A percentile compares a stretch with the other conserved stretches of the same genome.
Conservation (phyloP, 2,888 invertebrate species). For the Drosophila rubida region DNA sequence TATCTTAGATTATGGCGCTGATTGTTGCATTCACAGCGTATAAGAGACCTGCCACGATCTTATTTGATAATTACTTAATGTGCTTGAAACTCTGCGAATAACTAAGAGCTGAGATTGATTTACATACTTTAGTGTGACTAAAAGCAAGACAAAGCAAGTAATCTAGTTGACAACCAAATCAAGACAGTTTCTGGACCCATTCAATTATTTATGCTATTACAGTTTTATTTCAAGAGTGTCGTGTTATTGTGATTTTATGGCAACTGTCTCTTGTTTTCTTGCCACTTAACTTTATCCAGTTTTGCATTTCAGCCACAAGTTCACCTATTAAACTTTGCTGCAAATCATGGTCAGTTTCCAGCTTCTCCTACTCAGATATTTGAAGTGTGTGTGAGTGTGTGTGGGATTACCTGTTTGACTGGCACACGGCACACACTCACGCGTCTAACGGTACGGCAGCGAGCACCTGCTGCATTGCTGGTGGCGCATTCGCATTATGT, state of each 20-base stretch:
- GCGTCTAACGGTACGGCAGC: conserved; percentile 61
- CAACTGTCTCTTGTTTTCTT: conserved; percentile 8
- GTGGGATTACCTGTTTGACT: conserved; percentile 57
- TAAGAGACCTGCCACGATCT: not conserved
- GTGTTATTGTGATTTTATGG: conserved; percentile 1
- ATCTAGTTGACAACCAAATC: too few species aligned
- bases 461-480: conserved; percentile 66
- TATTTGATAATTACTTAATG: not conserved
- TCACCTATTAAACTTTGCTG: conserved; percentile 78
- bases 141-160: too few species aligned
- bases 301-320: conserved; percentile 64
- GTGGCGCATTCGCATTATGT: conserved; percentile 67
- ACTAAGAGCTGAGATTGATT: too few species aligned
- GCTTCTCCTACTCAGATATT: conserved; percentile 28
- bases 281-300: conserved; percentile 51
- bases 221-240: not conserved
- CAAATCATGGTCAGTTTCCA: conserved; percentile 52
- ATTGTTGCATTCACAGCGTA: conserved; percentile 13
- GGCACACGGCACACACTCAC: conserved; percentile 18
- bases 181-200: too few species aligned
- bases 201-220: too few species aligned
- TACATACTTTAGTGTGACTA: too few species aligned
- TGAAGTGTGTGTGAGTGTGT: conserved; percentile 47
- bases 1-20: conserved; percentile 19
- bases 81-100: too few species aligned